Evolutionary conservation across 2,888 invertebrate genomes (phyloP).

Genomic region (Bhutanitis thaidina): DNA sequence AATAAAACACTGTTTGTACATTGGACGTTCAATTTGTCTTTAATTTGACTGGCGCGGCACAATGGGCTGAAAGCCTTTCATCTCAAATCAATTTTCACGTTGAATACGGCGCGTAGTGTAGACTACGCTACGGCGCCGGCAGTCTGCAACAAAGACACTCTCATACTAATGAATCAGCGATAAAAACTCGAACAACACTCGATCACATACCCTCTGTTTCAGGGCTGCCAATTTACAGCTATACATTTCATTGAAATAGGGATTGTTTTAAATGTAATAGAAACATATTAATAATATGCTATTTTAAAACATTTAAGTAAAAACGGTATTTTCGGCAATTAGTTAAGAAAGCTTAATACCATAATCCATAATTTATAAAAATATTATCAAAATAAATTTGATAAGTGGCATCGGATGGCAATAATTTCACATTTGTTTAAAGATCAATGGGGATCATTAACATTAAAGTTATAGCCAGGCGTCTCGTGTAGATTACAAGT

Average conservation of each 20-base stretch:
- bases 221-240: constrained; percentile 46
- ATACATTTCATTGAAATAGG: not conserved
- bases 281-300: too few species aligned
- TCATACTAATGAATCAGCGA: constrained; percentile 76
- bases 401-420: too few species aligned
- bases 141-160: constrained; percentile 68
- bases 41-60: constrained; percentile 37
- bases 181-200: constrained; percentile 74
- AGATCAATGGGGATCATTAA: too few species aligned
- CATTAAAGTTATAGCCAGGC: too few species aligned
- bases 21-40: constrained; percentile 40
- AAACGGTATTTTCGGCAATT: too few species aligned
- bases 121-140: constrained; percentile 42
- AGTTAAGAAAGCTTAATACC: too few species aligned
- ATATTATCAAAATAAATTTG: too few species aligned
- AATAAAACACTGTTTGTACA: constrained; percentile 27
- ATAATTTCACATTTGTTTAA: too few species aligned
- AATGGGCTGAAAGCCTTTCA: constrained; percentile 48
- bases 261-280: too few species aligned
- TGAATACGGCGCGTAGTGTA: constrained; percentile 42
- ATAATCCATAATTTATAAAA: too few species aligned
- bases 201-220: constrained; percentile 53
- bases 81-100: constrained; percentile 60
- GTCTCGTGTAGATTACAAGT: too few species aligned
- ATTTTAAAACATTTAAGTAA: too few species aligned